Percentiles rank a stretch among this genome's conserved stretches.
Evolutionary conservation across 2,888 invertebrate genomes (phyloP).

Genomic region (Ganaspis brasiliensis): DNA sequence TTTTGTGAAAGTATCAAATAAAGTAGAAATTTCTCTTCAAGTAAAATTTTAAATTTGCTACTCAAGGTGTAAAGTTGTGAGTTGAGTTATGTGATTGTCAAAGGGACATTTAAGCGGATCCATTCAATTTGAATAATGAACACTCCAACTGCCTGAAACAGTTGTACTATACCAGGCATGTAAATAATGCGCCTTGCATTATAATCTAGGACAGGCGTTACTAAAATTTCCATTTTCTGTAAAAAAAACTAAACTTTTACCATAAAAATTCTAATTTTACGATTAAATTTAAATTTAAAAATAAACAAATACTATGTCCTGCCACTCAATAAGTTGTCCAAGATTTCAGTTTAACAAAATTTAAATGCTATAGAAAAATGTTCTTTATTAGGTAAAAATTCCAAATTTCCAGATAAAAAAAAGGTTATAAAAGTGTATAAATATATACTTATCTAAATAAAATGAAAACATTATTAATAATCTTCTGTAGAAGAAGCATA

Average conservation of each 20-base stretch:
- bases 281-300: not conserved
- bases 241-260: not conserved
- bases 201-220: constrained; percentile 23
- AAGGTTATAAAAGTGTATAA: too few species aligned
- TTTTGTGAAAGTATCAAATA: not conserved
- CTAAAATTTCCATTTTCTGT: constrained; percentile 23
- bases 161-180: constrained; percentile 32
- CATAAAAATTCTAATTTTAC: not conserved
- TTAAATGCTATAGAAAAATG: too few species aligned
- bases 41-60: not conserved
- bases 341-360: too few species aligned
- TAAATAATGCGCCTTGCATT: constrained; percentile 35
- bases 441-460: too few species aligned
- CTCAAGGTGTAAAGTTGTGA: constrained; percentile 11
- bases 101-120: constrained; percentile 35
- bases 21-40: not conserved
- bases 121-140: constrained; percentile 36
- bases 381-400: too few species aligned
- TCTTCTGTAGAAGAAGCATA: too few species aligned
- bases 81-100: constrained; percentile 34
- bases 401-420: too few species aligned
- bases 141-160: constrained; percentile 32
- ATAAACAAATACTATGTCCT: not conserved
- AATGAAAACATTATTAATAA: too few species aligned
- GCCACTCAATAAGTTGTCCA: not conserved